A percentile compares a stretch with the other conserved stretches of the same genome.
Conservation (phyloP, 2,888 invertebrate species). For the Mythimna albipuncta region DNA sequence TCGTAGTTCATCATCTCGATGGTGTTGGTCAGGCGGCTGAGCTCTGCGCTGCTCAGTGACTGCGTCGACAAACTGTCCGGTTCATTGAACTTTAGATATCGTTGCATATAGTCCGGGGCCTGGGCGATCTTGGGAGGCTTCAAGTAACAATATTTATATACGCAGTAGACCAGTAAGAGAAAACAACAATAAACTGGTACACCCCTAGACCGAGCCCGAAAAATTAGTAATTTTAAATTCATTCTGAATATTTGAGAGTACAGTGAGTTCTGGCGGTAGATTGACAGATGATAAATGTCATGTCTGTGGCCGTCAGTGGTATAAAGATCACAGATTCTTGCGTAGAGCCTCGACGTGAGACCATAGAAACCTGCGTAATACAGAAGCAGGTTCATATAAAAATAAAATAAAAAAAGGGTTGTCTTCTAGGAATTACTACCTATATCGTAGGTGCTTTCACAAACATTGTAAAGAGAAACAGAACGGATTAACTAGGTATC, state of each 20-base stretch:
- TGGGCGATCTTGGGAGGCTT: neutral
- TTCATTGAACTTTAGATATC: conserved; percentile 52
- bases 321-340: neutral
- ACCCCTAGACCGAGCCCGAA: conserved; percentile 46
- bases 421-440: too few species aligned
- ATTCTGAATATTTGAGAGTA: conserved; percentile 30
- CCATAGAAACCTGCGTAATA: neutral
- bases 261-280: neutral
- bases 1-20: conserved; percentile 64
- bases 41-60: conserved; percentile 28
- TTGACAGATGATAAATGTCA: neutral
- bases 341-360: neutral
- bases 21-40: conserved; percentile 42
- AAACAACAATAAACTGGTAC: conserved; percentile 56
- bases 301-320: neutral
- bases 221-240: conserved; percentile 54
- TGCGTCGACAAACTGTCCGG: conserved; percentile 10
- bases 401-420: too few species aligned
- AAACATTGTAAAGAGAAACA: too few species aligned
- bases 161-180: conserved; percentile 42
- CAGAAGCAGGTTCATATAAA: neutral
- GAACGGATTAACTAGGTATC: too few species aligned
- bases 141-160: conserved; percentile 27
- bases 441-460: too few species aligned
- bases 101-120: conserved; percentile 46